phyloP scores from a whole-genome alignment of 2,888 invertebrate species.

The Nephrotoma flavescens region DNA sequence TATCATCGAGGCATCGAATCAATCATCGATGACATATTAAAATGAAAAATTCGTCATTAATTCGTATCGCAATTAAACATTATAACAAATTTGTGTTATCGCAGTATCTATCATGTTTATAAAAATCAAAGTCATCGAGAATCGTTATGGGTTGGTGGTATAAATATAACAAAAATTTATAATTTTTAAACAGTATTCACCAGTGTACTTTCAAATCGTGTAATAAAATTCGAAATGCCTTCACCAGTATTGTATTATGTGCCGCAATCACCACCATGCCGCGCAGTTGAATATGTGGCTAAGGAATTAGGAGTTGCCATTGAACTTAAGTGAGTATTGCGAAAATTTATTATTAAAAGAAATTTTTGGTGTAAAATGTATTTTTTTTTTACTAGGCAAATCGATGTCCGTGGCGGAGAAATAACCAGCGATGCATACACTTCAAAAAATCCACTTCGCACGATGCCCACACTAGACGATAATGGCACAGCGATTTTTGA shows the following conservation, averaged over 20 bases:
- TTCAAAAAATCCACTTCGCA: background rate
- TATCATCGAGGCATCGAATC: too few relatives aligned
- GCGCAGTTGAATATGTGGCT: background rate
- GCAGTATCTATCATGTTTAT: background rate
- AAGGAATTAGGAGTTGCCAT: background rate
- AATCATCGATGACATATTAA: too few relatives aligned
- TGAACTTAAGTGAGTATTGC: background rate
- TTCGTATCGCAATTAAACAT: background rate
- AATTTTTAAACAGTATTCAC: background rate
- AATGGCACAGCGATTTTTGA: conserved; percentile 1
- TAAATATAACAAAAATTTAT: background rate
- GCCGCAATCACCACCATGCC: background rate
- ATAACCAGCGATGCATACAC: background rate
- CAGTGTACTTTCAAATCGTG: background rate
- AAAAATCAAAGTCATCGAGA: background rate
- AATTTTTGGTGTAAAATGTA: too few relatives aligned
- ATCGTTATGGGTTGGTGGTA: background rate
- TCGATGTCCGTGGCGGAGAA: background rate
- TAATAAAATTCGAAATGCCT: background rate
- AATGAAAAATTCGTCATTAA: too few relatives aligned
- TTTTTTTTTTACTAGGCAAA: background rate
- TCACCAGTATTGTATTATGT: background rate
- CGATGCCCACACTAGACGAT: background rate
- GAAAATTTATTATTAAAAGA: background rate
- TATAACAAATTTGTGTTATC: background rate